These are phyloP conservation scores for Peromyscus nudipes DNA, from an alignment of 2,797 vertebrate genomes.

Conservation along the genomic window DNA sequence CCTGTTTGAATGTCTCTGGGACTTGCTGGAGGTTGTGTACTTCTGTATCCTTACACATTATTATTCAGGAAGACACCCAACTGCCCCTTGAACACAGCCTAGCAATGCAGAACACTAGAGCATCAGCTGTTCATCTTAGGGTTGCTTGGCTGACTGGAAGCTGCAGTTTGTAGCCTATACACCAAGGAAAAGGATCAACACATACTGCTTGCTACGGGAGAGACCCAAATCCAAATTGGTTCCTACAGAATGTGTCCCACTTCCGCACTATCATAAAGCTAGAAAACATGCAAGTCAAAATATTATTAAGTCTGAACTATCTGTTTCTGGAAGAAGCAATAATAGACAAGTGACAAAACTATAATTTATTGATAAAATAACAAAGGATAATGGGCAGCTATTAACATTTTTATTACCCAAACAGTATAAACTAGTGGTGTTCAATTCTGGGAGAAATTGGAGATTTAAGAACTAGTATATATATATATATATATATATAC, in stretches of 20 bases:
- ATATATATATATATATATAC: background rate
- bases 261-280: background rate
- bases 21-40: background rate
- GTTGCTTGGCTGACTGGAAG: background rate
- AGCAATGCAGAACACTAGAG: background rate
- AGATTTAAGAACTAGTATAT: background rate
- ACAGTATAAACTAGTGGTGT: background rate
- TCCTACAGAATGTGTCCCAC: background rate
- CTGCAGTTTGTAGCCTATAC: background rate
- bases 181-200: background rate
- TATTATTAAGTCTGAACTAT: background rate
- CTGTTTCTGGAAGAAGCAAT: background rate
- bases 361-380: background rate
- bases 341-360: background rate
- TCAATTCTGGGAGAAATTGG: background rate
- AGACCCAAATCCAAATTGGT: background rate
- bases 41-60: background rate
- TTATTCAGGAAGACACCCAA: background rate
- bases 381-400: background rate
- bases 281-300: background rate
- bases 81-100: background rate
- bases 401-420: background rate
- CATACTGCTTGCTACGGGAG: background rate
- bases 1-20: background rate
- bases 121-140: background rate